Conservation (phyloP, 2,113 vertebrate species). For the Anguilla japonica region DNA sequence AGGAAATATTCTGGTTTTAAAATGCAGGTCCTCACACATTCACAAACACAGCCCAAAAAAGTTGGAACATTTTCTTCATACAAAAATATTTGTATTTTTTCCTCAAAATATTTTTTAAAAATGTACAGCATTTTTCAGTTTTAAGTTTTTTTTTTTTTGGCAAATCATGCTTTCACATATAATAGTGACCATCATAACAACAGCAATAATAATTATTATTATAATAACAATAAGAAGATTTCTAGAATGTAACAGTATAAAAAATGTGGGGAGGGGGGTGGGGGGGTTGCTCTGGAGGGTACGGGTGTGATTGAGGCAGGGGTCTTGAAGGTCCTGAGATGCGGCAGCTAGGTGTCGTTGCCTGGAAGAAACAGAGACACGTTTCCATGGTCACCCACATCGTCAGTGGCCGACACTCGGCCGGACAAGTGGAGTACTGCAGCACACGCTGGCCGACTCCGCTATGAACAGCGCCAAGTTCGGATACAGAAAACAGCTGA, state of each 20-base stretch:
- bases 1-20: constrained; percentile 3
- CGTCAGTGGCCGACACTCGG: constrained; percentile 6
- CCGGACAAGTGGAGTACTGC: neutral
- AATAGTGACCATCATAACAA: constrained; percentile 21
- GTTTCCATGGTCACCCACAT: constrained; percentile 26
- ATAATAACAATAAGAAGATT: constrained; percentile 6
- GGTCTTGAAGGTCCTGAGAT: constrained; percentile 33
- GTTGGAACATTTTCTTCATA: constrained; percentile 11
- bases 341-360: constrained; percentile 14
- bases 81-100: constrained; percentile 30
- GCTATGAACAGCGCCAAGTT: neutral
- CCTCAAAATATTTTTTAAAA: constrained; percentile 29
- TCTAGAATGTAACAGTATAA: constrained; percentile 31
- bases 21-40: constrained; percentile 2
- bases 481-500: neutral
- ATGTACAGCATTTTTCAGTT: constrained; percentile 15
- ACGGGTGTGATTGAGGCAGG: constrained; percentile 27
- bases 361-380: constrained; percentile 27
- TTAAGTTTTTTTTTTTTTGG: constrained; percentile 1
- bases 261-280: neutral
- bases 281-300: neutral
- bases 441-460: neutral
- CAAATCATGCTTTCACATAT: constrained; percentile 30
- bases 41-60: constrained; percentile 7
- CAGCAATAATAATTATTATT: neutral